Conservation (phyloP, 92 coral and sea anemone genomes). For the Phenganax stokvisi region DNA sequence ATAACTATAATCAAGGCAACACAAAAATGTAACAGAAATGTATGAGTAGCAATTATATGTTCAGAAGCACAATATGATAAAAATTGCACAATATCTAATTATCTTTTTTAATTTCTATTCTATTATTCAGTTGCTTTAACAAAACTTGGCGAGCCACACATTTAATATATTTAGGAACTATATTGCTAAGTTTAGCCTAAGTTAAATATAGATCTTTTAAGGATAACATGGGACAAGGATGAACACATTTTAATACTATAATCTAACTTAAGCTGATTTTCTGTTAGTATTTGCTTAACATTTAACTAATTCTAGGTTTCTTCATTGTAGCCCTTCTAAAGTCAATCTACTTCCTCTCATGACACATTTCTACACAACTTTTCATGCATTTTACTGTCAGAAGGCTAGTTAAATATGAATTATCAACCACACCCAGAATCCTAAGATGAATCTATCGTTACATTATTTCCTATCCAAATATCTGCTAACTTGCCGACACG, state of each 20-base stretch:
- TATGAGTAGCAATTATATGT: too few species aligned
- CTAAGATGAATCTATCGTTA: background rate
- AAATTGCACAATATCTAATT: too few species aligned
- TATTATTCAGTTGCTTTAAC: too few species aligned
- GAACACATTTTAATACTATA: background rate
- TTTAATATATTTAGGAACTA: background rate
- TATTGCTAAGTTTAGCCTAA: background rate
- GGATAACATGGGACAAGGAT: background rate
- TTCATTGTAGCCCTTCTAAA: too few species aligned
- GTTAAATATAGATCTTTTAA: background rate
- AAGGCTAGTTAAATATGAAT: background rate
- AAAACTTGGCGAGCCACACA: too few species aligned
- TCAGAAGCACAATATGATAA: too few species aligned
- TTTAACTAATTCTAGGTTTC: background rate
- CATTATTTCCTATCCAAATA: background rate
- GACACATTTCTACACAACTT: too few species aligned
- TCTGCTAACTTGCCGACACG: constrained; percentile 22
- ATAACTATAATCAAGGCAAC: too few species aligned
- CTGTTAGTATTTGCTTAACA: background rate
- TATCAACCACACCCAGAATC: background rate
- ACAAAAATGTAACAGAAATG: too few species aligned
- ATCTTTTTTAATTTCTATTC: too few species aligned
- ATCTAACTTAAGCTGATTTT: constrained; percentile 1
- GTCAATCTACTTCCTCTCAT: too few species aligned
- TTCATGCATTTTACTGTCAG: too few species aligned